phyloP scores from a whole-genome alignment of 2,888 invertebrate genomes.

The Tryphoninae sp. region DNA sequence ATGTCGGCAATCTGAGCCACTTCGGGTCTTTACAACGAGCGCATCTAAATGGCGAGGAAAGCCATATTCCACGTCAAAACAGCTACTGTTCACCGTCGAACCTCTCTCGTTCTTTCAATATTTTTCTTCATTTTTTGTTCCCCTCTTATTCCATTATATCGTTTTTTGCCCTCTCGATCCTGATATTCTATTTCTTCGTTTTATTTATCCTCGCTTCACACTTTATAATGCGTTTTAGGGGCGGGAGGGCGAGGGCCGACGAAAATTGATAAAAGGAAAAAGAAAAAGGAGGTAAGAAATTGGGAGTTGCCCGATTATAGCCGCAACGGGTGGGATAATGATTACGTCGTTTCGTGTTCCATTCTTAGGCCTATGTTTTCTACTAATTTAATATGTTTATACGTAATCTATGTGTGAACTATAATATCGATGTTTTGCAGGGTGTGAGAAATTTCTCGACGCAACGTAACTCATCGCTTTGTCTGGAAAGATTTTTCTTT shows the following conservation, averaged over 20 bases:
- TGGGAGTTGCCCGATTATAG: conserved; percentile 36
- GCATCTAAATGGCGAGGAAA: conserved; percentile 77
- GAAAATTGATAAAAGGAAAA: neutral
- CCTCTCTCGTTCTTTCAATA: conserved; percentile 37
- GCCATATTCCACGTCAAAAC: conserved; percentile 78
- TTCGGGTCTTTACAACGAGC: conserved; percentile 75
- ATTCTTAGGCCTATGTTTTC: conserved; percentile 16
- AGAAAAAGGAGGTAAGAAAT: conserved; percentile 3
- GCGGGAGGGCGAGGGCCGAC: conserved; percentile 7
- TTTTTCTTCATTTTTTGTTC: conserved; percentile 1
- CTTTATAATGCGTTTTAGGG: neutral
- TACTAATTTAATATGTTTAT: conserved; percentile 1
- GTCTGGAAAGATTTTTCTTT: neutral
- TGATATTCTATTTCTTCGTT: neutral
- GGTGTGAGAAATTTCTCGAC: conserved; percentile 31
- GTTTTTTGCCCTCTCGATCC: neutral
- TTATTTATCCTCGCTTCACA: conserved; percentile 30
- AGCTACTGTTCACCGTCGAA: conserved; percentile 63
- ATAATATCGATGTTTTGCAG: neutral
- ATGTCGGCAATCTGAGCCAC: conserved; percentile 74
- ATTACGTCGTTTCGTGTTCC: conserved; percentile 29
- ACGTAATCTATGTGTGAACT: neutral
- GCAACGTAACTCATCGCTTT: conserved; percentile 43
- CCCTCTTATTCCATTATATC: conserved; percentile 21
- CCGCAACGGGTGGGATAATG: conserved; percentile 52